A percentile compares a stretch with the other conserved stretches of the same genome.
Evolutionary conservation across 2,888 invertebrate genomes (phyloP).

Genomic region (Liposcelis brunnea): DNA sequence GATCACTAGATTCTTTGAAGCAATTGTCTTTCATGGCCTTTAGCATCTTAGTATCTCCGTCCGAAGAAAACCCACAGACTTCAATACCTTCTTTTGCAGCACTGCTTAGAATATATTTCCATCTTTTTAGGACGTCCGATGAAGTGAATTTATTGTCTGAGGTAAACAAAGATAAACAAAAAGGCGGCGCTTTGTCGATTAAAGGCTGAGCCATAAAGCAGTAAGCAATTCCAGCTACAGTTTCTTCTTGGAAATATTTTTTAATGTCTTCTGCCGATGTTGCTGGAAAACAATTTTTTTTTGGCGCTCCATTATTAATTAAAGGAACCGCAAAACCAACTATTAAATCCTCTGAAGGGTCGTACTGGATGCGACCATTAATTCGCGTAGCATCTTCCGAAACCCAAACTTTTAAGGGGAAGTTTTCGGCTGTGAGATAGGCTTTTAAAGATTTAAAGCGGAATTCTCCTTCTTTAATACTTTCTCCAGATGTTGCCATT

Average conservation of each 20-base stretch:
- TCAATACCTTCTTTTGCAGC: conserved; percentile 13
- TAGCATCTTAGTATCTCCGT: conserved; percentile 16
- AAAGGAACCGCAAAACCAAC: conserved; percentile 7
- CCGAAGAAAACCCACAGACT: conserved; percentile 15
- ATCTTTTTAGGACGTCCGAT: conserved; percentile 13
- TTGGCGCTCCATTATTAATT: conserved; percentile 11
- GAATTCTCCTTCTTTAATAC: conserved; percentile 6
- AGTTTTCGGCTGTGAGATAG: conserved; percentile 6
- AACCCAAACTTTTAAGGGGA: conserved; percentile 5
- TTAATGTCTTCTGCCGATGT: conserved; percentile 13
- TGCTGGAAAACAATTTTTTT: conserved; percentile 10
- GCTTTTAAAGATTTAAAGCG: background rate
- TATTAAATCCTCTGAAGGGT: conserved; percentile 4
- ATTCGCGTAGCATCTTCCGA: conserved; percentile 9
- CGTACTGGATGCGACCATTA: conserved; percentile 5
- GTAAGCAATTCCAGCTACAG: conserved; percentile 12
- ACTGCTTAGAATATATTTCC: conserved; percentile 12
- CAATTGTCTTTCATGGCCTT: conserved; percentile 15
- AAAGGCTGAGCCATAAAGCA: conserved; percentile 15
- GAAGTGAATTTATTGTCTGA: conserved; percentile 13
- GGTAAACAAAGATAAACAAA: conserved; percentile 15
- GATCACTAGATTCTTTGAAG: background rate
- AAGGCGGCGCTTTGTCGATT: conserved; percentile 12
- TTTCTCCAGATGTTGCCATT: background rate
- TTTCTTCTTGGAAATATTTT: conserved; percentile 10